Evolutionary conservation across 2,797 vertebrate genomes (phyloP).

Genomic region (Galagoides demidoff): DNA sequence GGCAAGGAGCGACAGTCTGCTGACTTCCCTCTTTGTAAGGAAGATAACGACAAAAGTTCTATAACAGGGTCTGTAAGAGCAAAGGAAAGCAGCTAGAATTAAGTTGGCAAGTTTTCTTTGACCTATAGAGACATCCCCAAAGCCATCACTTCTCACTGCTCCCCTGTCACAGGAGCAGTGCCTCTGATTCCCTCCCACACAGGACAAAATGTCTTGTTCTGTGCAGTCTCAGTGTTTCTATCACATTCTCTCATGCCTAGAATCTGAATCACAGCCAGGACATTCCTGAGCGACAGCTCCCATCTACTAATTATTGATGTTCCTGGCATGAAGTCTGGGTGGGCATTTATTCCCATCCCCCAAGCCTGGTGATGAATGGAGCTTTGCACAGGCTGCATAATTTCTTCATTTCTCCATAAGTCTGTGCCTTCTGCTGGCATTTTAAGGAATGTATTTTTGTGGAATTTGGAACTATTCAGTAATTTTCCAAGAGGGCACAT

Average conservation of each 20-base stretch:
- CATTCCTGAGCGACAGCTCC: constrained; percentile 44
- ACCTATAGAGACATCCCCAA: neutral
- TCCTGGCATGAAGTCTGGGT: constrained; percentile 54
- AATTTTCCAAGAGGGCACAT: constrained; percentile 80
- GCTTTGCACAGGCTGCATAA: constrained; percentile 62
- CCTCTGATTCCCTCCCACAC: constrained; percentile 43
- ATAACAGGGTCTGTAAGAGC: neutral
- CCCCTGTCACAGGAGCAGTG: neutral
- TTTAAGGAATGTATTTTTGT: constrained; percentile 81
- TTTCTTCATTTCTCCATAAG: constrained; percentile 76
- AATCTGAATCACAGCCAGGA: constrained; percentile 60
- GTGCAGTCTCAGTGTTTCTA: constrained; percentile 15
- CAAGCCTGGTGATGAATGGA: constrained; percentile 62
- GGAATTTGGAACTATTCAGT: constrained; percentile 74
- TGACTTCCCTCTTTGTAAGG: neutral
- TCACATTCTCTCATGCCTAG: neutral
- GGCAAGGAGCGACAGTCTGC: neutral
- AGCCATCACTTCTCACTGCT: neutral
- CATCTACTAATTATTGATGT: constrained; percentile 74
- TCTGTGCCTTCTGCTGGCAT: constrained; percentile 80
- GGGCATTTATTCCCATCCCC: constrained; percentile 71
- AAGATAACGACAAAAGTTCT: neutral
- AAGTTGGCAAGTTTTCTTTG: neutral
- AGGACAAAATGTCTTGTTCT: constrained; percentile 59
- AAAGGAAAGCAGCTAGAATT: neutral